Evolutionary conservation across 2,888 invertebrate genomes (phyloP), one percentile per base, ranked within the genome.

Genomic region (Microplitis deprimator): DNA sequence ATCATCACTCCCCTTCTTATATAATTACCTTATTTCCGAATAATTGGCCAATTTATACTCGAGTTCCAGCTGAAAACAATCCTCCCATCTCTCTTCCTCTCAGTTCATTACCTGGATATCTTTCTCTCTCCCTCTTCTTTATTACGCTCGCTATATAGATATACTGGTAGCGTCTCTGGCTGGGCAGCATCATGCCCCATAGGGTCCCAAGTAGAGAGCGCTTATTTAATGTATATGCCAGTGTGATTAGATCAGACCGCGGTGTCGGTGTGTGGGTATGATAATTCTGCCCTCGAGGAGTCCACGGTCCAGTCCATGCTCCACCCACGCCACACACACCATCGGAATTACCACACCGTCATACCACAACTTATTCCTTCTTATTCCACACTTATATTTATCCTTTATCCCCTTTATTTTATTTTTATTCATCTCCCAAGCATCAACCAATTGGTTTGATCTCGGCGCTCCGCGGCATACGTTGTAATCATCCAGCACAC

Each of bases 181-280:
- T 29, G 50, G 50, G 50, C 83, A 83, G 81, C 83, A 83, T 85
- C 82, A 84, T 84, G 86, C 85, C 88, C 87, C 86, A 86, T 87
- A 86, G 87, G 88, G 87, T 87, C 87, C 86, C 77, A 50, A 50
- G 80, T 77, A 87, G 86, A 86, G 88, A 87, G 87, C 87, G 84
- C 85, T 89, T 89, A 89, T 89, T 89, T 89, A 89, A 89, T 89
- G 88, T 89, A 88, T 89, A 89, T 89, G 89, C 85, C 87, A 88
- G 89, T 88, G 89, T 89, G 89, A 89, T 89, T 89, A 89, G 89
- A 89, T 88, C 88, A 87, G 87, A 81, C 86, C 84, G 86, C 82
- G 79, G 75, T 79, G 80, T 81, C 79, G 79, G 82, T 86, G 87
- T 88, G 85, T 86, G 85, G 86, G 89, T 89, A 89, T 89, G 89